Evolutionary conservation across 2,888 invertebrate genomes (phyloP), one percentile per base, ranked within the genome.

Genomic region (Silvanus unidentatus): DNA sequence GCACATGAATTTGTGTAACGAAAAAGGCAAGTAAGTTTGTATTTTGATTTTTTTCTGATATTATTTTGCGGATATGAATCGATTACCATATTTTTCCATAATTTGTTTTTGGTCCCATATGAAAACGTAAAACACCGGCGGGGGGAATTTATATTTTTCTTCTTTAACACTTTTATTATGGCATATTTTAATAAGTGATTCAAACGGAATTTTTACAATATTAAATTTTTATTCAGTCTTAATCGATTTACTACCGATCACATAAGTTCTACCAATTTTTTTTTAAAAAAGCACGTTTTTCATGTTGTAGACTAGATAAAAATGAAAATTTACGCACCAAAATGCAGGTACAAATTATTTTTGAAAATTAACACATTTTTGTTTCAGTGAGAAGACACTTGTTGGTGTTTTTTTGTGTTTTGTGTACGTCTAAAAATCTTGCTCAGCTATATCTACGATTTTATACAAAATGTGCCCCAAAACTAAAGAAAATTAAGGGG

Each of bases 11-110:
- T 44, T 45, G 44, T 44, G 40, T 34, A 42, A 40, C 22, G 29
- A 51, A 44, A 49, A 45, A 49, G 49, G 42, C 43, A 44, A 50
- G 43, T 46, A 50, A 51, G 47, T 54, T 57, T 63, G 4, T 32
- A 3, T 13, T 37, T 62, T 67, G 67, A 64, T 65, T 64, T 59
- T 57, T 59, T 52, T 55, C 52, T 55, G 44, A 66, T 64, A 64
- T 68, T 64, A 65, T 67, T 61, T 66, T 57, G 60, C 58, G 68
- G 72, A 72, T 72, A 72, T 72, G 72, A 67, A 65, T 59, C 56
- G 55, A 54, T n/a, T n/a, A n/a, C n/a, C n/a, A n/a, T n/a, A n/a
- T 54, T 63, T 64, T 52, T 53, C 32, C 13, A 32, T 32, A 5
- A 9, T 32, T 50, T 58, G 52, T 45, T 50, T 65, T 72, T 72